These are phyloP conservation scores for Cettia cetti DNA, from an alignment of 2,113 vertebrate species.

Conservation along the genomic window DNA sequence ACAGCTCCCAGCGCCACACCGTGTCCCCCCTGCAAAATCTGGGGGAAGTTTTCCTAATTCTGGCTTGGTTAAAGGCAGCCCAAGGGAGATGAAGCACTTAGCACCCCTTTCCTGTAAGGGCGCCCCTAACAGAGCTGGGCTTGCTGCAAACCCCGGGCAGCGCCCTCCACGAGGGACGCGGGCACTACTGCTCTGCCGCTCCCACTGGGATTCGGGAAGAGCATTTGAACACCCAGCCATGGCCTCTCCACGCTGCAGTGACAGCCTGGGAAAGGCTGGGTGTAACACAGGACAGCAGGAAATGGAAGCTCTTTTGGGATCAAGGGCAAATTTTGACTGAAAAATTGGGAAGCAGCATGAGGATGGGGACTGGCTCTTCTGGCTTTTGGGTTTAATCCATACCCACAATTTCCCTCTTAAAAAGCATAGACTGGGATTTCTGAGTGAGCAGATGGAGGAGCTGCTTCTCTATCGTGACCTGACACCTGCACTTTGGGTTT, in stretches of 20 bases:
- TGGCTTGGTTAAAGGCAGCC: background rate
- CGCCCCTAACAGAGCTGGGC: background rate
- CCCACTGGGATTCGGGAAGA: background rate
- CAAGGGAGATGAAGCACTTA: background rate
- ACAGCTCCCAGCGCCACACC: background rate
- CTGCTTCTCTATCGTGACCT: background rate
- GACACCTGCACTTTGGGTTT: background rate
- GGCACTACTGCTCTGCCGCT: background rate
- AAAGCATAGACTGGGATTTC: background rate
- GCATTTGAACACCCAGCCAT: fast-evolving
- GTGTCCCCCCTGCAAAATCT: fast-evolving
- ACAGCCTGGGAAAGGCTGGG: background rate
- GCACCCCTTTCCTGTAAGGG: background rate
- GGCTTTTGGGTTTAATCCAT: background rate
- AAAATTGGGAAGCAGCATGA: background rate
- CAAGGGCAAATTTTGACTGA: background rate
- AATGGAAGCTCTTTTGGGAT: background rate
- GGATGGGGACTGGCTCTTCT: background rate
- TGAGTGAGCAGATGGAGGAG: fast-evolving
- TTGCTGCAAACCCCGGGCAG: background rate
- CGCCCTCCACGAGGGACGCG: fast-evolving
- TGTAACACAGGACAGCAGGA: background rate
- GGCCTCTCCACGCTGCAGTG: fast-evolving
- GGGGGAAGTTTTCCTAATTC: background rate
- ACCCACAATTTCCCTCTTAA: background rate